Base-by-base conservation (phyloP, 2,797 vertebrate genomes). In the Rhynchotus rufescens region DNA sequence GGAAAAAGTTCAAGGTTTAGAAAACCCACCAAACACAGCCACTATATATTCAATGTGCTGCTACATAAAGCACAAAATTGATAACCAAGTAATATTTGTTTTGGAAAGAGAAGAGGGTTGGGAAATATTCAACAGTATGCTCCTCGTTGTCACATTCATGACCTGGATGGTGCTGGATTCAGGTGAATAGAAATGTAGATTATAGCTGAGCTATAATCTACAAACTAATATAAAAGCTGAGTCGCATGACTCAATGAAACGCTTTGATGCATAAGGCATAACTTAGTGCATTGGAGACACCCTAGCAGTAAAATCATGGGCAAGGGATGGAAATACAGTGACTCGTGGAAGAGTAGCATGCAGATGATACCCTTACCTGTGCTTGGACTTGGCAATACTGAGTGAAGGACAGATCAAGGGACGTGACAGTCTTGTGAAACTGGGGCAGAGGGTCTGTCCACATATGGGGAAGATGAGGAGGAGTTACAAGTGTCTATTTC, bases 11-110 rank as follows among this genome's bases (percentile, higher is more conserved):
- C 25, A 21, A 23, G 47, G 34, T 7, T 57, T 69, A 91, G 19
- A 61, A 74, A 89, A 84, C 6, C 6, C 42, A 80, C 51, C 49
- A 82, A 65, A 62, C 30, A 76, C 34, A 40, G 10, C 84, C 32
- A 40, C 89, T 64, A 26, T 30, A 21, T 10, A 87, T 21, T 59
- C 86, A 38, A 15, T 34, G 3, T 54, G 34, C 32, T 11, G 26
- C 66, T 47, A 60, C 15, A 16, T 44, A 66, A 65, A 74, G 22
- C 69, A 80, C 65, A 67, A 52, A 54, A 74, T 44, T 32, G 77
- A 61, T 51, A 90, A 93, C 91, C 66, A 81, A 79, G 22, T 71
- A 87, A 84, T 89, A 89, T 67, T 95, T 93, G 45, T 92, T 95
- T 84, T 88, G 80, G 65, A 68, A 92, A 89, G 81, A 71, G 59